Percentiles rank a stretch among this genome's conserved stretches.
These are phyloP conservation scores for Neoarius graeffei DNA, from an alignment of 2,113 vertebrate genomes.

Conservation along the genomic window DNA sequence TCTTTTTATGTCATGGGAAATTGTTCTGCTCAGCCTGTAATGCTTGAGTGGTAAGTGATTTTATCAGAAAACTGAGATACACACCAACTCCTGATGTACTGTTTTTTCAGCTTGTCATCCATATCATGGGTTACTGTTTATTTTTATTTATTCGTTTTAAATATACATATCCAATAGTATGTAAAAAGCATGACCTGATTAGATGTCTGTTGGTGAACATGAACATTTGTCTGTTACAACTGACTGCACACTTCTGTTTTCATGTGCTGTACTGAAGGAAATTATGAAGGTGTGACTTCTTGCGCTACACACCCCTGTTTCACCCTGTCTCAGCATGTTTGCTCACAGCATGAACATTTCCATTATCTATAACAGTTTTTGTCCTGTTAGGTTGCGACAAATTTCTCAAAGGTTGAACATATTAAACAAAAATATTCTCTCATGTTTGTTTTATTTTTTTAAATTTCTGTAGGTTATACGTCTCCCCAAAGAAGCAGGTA, in stretches of 20 bases:
- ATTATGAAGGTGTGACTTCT: neutral
- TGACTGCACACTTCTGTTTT: neutral
- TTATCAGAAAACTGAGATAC: slow-evolving; percentile 16
- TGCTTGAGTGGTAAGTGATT: neutral
- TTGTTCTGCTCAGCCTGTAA: neutral
- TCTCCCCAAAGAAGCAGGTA: slow-evolving; percentile 82
- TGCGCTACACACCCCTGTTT: too few species aligned
- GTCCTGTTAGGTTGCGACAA: neutral
- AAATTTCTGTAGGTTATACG: slow-evolving; percentile 77
- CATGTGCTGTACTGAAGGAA: neutral
- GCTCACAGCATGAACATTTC: neutral
- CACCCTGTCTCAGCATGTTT: neutral
- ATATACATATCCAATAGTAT: neutral
- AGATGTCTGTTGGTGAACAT: neutral
- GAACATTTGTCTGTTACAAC: neutral
- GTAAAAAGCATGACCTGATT: neutral
- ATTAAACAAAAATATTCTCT: neutral
- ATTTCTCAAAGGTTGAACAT: neutral
- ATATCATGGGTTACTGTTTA: neutral
- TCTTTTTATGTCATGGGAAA: neutral
- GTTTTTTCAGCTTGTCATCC: neutral
- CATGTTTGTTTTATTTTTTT: neutral
- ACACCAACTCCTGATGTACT: neutral
- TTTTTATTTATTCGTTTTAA: too few species aligned
- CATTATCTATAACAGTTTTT: neutral